Conservation (phyloP, 53 echinoderm and acorn worm genomes). For the Echinarachnius parma region DNA sequence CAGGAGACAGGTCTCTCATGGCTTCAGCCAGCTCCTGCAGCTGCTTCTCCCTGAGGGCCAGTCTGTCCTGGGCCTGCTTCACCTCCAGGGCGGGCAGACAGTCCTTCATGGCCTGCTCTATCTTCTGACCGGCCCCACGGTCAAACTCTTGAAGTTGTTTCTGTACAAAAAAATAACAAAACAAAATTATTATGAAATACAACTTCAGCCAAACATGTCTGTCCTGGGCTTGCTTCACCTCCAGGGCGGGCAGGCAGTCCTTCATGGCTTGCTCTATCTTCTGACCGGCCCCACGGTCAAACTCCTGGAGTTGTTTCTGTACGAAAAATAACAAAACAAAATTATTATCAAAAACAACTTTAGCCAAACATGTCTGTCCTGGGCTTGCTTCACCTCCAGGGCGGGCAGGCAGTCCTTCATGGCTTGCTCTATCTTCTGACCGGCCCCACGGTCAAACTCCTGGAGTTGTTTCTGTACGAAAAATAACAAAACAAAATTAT, state of each 20-base stretch:
- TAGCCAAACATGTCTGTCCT: too few relatives aligned
- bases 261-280: conserved; percentile 80
- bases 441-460: conserved; percentile 79
- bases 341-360: too few relatives aligned
- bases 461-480: conserved; percentile 85
- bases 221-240: conserved; percentile 89
- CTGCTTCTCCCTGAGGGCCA: conserved; percentile 90
- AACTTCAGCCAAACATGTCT: too few relatives aligned
- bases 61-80: conserved; percentile 80
- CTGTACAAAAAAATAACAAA: conserved; percentile 20
- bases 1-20: conserved; percentile 85
- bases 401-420: conserved; percentile 74
- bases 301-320: conserved; percentile 96
- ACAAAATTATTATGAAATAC: not conserved
- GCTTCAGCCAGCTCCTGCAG: conserved; percentile 91
- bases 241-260: conserved; percentile 80
- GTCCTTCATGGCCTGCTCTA: conserved; percentile 84
- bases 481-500: too few relatives aligned
- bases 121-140: conserved; percentile 64
- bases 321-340: too few relatives aligned
- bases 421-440: conserved; percentile 83
- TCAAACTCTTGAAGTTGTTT: conserved; percentile 97
- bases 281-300: conserved; percentile 72
- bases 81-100: conserved; percentile 84
- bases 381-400: conserved; percentile 88